Evolutionary conservation across 2,888 invertebrate species (phyloP).

Genomic region (Dolichopus griseipennis): DNA sequence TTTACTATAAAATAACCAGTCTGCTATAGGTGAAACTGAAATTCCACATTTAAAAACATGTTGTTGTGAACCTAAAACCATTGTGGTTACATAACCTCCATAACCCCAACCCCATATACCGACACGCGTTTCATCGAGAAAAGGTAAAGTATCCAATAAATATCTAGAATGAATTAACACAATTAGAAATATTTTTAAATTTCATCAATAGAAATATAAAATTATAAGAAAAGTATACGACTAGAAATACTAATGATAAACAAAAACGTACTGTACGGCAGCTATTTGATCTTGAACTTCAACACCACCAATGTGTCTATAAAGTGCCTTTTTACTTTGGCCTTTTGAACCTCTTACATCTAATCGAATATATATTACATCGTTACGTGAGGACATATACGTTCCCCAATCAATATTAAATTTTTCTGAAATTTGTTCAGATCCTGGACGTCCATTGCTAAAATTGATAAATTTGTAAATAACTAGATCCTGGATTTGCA

Average conservation of each 20-base stretch:
- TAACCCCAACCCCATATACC: slow-evolving; percentile 97
- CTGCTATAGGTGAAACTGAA: slow-evolving; percentile 88
- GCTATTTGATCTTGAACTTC: slow-evolving; percentile 89
- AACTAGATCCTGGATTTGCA: too few species aligned
- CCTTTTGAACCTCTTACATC: slow-evolving; percentile 82
- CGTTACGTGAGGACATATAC: slow-evolving; percentile 83
- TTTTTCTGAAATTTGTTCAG: slow-evolving; percentile 80
- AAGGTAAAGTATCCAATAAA: slow-evolving; percentile 71
- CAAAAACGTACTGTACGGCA: slow-evolving; percentile 55
- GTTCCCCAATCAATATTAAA: slow-evolving; percentile 86
- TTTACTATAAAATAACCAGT: slow-evolving; percentile 93
- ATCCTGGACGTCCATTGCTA: slow-evolving; percentile 87
- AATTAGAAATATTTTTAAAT: slow-evolving; percentile 8
- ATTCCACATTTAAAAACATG: slow-evolving; percentile 87
- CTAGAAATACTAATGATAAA: not conserved
- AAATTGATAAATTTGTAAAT: slow-evolving; percentile 13
- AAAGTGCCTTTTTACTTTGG: slow-evolving; percentile 71
- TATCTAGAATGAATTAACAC: slow-evolving; percentile 47
- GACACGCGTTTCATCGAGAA: slow-evolving; percentile 76
- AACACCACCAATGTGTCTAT: slow-evolving; percentile 74
- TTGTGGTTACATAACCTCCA: slow-evolving; percentile 86
- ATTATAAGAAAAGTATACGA: not conserved
- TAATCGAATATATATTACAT: slow-evolving; percentile 81
- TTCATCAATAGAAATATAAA: not conserved
- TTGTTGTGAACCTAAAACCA: slow-evolving; percentile 80